These are phyloP conservation scores for Gracilinanus agilis DNA, from an alignment of 2,113 vertebrate species.

Conservation along the genomic window DNA sequence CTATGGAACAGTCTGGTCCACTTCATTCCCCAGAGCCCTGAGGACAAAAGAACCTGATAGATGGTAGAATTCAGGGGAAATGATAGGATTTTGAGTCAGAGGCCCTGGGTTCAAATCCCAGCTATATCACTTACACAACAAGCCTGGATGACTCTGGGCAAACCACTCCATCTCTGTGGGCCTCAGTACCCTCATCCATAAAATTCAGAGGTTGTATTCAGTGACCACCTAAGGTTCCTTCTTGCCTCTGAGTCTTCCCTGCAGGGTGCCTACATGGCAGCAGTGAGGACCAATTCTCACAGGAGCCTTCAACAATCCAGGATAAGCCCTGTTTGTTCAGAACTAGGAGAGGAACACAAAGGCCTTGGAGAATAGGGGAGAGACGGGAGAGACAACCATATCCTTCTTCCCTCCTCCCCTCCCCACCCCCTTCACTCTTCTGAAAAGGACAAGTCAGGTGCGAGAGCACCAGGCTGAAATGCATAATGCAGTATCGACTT, in stretches of 20 bases:
- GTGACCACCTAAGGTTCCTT: neutral
- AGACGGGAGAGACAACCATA: neutral
- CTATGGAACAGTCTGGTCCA: neutral
- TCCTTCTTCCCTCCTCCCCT: neutral
- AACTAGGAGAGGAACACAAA: neutral
- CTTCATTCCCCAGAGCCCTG: neutral
- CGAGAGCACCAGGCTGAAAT: conserved; percentile 39
- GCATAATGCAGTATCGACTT: conserved; percentile 73
- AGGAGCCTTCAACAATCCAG: neutral
- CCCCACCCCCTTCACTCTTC: neutral
- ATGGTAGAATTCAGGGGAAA: neutral
- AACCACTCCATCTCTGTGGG: too few relatives aligned
- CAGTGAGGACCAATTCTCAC: neutral
- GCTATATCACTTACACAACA: too few relatives aligned
- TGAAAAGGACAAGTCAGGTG: neutral
- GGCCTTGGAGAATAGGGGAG: neutral
- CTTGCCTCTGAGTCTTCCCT: neutral
- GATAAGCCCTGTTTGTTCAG: too few relatives aligned
- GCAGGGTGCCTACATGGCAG: neutral
- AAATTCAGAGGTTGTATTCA: too few relatives aligned
- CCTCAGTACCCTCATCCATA: too few relatives aligned
- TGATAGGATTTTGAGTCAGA: neutral
- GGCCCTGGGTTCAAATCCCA: too few relatives aligned
- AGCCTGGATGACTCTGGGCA: too few relatives aligned
- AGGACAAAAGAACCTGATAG: neutral